Evolutionary conservation across 2,113 vertebrate species (phyloP), one percentile per base, ranked within the genome.

Genomic region (human (Homo sapiens)): DNA sequence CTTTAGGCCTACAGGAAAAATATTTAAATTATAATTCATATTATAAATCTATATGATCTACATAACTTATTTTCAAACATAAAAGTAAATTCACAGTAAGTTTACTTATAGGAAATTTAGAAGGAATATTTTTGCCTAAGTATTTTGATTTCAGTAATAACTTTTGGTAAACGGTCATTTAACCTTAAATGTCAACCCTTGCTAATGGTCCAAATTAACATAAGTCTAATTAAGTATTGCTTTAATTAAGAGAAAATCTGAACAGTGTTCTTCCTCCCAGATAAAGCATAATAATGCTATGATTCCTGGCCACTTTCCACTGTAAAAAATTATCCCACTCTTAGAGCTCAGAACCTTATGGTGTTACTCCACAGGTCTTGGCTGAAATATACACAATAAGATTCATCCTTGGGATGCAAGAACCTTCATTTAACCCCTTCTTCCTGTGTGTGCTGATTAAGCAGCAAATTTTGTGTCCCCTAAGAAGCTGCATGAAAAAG

Each of bases 1-100:
- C 99, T 98, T 99, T 99, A 0, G 99, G 98, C 98, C 99, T 99
- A 96, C 16, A 96, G 95, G 92, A 97, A 97, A 98, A 18, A 90
- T 72, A 81, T 97, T 96, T 94, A 97, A 97, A 92, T 94, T 81
- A 90, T 78, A 43, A 96, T 73, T 95, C 45, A 93, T 61, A n/a
- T 92, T 73, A 94, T 59, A 66, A 72, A 87, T 61, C 48, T 90
- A 92, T 17, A 85, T 64, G 25, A 93, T 61, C n/a, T 48, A 96
- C 23, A 94, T 75, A 89, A 86, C 70, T 61, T 84, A 87, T 25
- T 95, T 95, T 78, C n/a, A 94, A 55, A 82, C 38, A 82, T 84
- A 94, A 97, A 91, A 83, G 93, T 80, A 55, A 79, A 88, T 45
- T 6, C 52, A 89, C 0, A 8, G 16, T 87, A 64, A 92, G 32